These are phyloP conservation scores for Allolobophora icterica DNA, from an alignment of 2,888 invertebrate species.

Conservation along the genomic window DNA sequence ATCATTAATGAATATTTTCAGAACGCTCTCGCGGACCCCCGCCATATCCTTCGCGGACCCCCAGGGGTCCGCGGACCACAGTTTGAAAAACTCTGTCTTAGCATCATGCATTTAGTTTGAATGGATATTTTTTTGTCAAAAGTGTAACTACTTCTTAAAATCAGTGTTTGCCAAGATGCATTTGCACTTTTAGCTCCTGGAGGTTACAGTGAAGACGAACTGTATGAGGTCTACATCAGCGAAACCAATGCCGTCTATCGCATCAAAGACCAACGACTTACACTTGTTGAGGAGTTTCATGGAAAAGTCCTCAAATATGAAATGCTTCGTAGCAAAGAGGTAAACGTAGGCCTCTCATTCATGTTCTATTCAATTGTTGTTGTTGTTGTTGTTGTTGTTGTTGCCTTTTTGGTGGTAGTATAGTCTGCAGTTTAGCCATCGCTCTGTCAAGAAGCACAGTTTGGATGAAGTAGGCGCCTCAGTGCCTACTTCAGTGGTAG, in stretches of 20 bases:
- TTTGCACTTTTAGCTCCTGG: constrained; percentile 54
- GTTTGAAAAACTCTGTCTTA: too few species aligned
- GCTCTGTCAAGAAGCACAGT: too few species aligned
- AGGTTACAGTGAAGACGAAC: constrained; percentile 80
- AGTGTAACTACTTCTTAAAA: background rate
- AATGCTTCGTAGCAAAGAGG: constrained; percentile 83
- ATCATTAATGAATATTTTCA: too few species aligned
- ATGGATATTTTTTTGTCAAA: background rate
- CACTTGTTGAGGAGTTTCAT: constrained; percentile 84
- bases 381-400: background rate
- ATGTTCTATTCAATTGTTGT: background rate
- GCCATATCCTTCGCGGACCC: too few species aligned
- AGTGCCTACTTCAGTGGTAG: background rate
- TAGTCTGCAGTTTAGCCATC: background rate
- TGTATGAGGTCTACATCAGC: constrained; percentile 83
- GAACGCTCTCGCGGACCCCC: too few species aligned
- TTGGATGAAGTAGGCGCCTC: background rate
- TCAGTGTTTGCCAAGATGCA: background rate
- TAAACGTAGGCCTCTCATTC: constrained; percentile 57
- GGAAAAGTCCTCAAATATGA: constrained; percentile 83
- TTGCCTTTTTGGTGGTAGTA: background rate
- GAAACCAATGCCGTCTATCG: constrained; percentile 89
- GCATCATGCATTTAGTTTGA: background rate
- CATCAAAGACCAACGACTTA: constrained; percentile 71
- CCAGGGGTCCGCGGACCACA: too few species aligned